Evolutionary conservation across 2,113 vertebrate genomes (phyloP).

Genomic region (Balaenoptera acutorostrata): DNA sequence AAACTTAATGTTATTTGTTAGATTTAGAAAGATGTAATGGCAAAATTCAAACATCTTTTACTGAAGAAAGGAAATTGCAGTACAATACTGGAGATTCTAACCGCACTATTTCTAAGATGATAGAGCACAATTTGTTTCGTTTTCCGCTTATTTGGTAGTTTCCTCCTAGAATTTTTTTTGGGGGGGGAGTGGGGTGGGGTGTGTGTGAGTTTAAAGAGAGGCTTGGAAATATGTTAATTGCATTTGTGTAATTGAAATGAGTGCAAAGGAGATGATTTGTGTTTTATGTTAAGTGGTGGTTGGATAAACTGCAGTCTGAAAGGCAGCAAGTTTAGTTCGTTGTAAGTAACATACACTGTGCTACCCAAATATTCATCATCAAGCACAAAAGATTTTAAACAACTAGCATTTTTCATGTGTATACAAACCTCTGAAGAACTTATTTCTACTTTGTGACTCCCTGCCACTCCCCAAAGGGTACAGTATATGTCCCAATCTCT

Average conservation of each 20-base stretch:
- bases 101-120: not conserved
- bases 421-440: not conserved
- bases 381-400: not conserved
- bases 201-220: not conserved
- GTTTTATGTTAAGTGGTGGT: not conserved
- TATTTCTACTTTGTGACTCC: not conserved
- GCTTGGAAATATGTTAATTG: not conserved
- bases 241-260: not conserved
- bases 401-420: not conserved
- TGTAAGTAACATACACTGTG: not conserved
- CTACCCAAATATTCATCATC: not conserved
- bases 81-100: not conserved
- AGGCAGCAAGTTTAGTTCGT: not conserved
- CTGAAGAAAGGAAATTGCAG: not conserved
- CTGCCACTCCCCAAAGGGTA: rapidly evolving
- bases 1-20: not conserved
- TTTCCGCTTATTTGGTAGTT: not conserved
- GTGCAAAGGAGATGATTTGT: not conserved
- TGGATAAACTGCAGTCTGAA: not conserved
- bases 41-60: not conserved
- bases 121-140: not conserved
- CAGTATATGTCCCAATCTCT: not conserved
- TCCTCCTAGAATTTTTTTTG: not conserved
- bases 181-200: not conserved
- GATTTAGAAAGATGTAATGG: not conserved